Conservation (phyloP, 2,888 invertebrate genomes). For the Eupithecia tripunctaria region DNA sequence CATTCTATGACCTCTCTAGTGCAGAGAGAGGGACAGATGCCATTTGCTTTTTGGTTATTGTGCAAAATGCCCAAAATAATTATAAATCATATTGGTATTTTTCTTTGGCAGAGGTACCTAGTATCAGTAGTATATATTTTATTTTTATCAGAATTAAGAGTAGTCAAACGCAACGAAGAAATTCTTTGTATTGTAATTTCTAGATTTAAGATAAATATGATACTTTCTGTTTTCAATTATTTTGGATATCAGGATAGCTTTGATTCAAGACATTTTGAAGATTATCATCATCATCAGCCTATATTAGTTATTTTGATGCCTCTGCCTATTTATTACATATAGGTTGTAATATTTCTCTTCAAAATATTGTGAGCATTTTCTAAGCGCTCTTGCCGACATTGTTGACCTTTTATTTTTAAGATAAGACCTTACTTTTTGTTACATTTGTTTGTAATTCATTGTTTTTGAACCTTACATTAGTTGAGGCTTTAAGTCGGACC, state of each 20-base stretch:
- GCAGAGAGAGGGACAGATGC: slow-evolving; percentile 61
- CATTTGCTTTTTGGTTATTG: slow-evolving; percentile 64
- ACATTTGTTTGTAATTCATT: slow-evolving; percentile 47
- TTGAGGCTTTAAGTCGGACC: slow-evolving; percentile 68
- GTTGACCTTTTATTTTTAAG: slow-evolving; percentile 62
- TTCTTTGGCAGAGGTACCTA: slow-evolving; percentile 58
- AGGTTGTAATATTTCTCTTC: slow-evolving; percentile 50
- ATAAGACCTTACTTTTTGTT: slow-evolving; percentile 62
- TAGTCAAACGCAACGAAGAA: slow-evolving; percentile 75
- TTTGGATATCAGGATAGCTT: slow-evolving; percentile 51
- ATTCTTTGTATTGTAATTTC: slow-evolving; percentile 67
- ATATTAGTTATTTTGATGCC: slow-evolving; percentile 46
- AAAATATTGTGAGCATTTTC: slow-evolving; percentile 49
- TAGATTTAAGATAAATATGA: slow-evolving; percentile 67
- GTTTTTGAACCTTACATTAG: slow-evolving; percentile 54
- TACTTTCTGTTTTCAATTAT: slow-evolving; percentile 68
- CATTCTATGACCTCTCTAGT: slow-evolving; percentile 35
- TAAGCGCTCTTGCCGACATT: slow-evolving; percentile 73
- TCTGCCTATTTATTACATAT: slow-evolving; percentile 57
- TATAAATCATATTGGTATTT: slow-evolving; percentile 48
- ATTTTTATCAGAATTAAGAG: slow-evolving; percentile 39
- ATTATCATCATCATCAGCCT: slow-evolving; percentile 30
- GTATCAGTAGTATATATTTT: background rate
- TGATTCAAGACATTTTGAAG: slow-evolving; percentile 56
- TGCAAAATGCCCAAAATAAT: slow-evolving; percentile 44